Evolutionary conservation across 2,888 invertebrate species (phyloP).

Genomic region (Melanchra persicariae): DNA sequence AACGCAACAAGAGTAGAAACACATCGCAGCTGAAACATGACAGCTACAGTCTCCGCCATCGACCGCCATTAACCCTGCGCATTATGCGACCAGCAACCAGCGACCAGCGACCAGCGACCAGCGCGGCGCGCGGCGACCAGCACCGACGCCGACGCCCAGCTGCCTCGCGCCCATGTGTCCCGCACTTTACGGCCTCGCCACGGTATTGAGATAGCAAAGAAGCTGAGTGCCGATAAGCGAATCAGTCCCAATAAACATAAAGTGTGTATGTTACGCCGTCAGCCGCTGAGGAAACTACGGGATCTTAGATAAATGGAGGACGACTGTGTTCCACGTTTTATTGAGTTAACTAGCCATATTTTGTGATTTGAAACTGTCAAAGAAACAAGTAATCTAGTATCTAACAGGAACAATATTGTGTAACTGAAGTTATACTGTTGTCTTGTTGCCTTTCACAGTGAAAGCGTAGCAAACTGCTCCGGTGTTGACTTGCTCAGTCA

Average conservation of each 20-base stretch:
- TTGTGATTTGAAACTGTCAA: constrained; percentile 5
- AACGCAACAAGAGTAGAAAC: not conserved
- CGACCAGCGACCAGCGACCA: not conserved
- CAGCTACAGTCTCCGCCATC: constrained; percentile 22
- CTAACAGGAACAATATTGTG: not conserved
- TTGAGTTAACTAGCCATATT: not conserved
- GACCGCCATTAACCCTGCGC: constrained; percentile 39
- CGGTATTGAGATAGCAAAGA: constrained; percentile 67
- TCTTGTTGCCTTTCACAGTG: not conserved
- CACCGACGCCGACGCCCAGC: constrained; percentile 25
- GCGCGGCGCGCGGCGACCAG: not conserved
- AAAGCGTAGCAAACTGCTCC: constrained; percentile 11
- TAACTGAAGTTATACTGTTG: not conserved
- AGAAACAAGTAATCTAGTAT: not conserved
- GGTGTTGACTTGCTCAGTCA: not conserved
- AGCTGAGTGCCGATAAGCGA: constrained; percentile 67
- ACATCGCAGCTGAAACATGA: not conserved
- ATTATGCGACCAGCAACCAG: constrained; percentile 30
- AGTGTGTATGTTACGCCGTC: constrained; percentile 60
- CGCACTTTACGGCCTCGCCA: constrained; percentile 59
- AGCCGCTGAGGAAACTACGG: constrained; percentile 13
- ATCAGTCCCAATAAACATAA: constrained; percentile 67
- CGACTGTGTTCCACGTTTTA: constrained; percentile 17
- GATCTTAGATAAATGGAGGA: constrained; percentile 41
- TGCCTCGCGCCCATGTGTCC: constrained; percentile 48